phyloP scores from a whole-genome alignment of 2,113 vertebrate species.

The Neolamprologus fasciatus region DNA sequence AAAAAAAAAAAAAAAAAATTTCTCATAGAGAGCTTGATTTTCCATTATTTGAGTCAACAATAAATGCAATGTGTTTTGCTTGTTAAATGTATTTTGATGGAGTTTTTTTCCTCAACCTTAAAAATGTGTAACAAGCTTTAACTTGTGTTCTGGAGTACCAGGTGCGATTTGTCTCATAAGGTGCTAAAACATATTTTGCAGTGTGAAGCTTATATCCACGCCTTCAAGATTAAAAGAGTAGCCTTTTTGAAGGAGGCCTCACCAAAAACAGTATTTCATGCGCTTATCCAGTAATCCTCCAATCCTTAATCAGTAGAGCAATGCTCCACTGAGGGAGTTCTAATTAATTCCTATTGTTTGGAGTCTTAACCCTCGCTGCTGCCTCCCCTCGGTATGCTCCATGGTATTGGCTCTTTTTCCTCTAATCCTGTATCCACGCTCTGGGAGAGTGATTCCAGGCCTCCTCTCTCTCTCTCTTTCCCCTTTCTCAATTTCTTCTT shows the following conservation, averaged over 20 bases:
- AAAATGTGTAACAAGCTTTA: neutral
- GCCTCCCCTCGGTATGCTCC: slow-evolving; percentile 21
- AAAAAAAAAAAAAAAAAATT: too few relatives aligned
- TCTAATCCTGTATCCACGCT: slow-evolving; percentile 55
- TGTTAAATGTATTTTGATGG: neutral
- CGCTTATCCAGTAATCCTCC: slow-evolving; percentile 41
- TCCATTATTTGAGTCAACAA: neutral
- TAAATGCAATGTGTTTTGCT: neutral
- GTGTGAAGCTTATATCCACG: neutral
- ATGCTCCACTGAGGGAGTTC: slow-evolving; percentile 9
- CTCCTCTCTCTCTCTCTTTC: neutral
- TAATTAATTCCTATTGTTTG: slow-evolving; percentile 64
- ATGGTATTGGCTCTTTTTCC: slow-evolving; percentile 38
- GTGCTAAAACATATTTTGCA: neutral
- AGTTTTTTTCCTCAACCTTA: neutral
- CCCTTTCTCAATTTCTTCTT: slow-evolving; percentile 5
- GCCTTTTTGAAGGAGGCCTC: neutral
- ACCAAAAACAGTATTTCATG: slow-evolving; percentile 12
- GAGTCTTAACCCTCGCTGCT: slow-evolving; percentile 24
- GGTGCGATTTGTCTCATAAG: neutral
- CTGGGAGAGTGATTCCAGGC: slow-evolving; percentile 37
- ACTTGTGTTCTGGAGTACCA: neutral
- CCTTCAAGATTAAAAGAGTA: neutral
- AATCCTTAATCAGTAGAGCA: slow-evolving; percentile 35
- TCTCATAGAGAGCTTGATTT: neutral